A percentile compares a stretch with the other conserved stretches of the same genome.
Evolutionary conservation across 2,797 vertebrate genomes (phyloP).

Genomic region (Lutjanus argentimaculatus): DNA sequence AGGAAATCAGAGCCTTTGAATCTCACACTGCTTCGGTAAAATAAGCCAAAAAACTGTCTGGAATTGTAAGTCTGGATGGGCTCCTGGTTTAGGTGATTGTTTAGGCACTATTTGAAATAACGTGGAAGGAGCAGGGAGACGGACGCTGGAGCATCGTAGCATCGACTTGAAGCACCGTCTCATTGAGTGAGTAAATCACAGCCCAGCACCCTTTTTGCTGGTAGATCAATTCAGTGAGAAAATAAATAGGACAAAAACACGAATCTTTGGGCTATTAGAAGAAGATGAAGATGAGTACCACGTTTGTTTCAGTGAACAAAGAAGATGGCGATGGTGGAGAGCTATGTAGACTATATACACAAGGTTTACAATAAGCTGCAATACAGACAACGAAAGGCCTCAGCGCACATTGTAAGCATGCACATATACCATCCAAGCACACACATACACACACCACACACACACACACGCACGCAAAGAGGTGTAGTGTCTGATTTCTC

Average conservation of each 20-base stretch:
- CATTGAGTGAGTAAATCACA: constrained; percentile 50
- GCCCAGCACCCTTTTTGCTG: constrained; percentile 73
- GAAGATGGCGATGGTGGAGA: constrained; percentile 55
- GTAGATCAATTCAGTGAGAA: constrained; percentile 75
- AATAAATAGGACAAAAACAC: constrained; percentile 84
- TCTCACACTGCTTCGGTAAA: constrained; percentile 41
- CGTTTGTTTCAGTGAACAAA: constrained; percentile 64
- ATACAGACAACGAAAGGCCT: constrained; percentile 69
- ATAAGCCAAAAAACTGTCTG: constrained; percentile 28
- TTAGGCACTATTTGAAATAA: constrained; percentile 77
- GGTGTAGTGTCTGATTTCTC: constrained; percentile 80
- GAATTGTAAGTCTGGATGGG: constrained; percentile 32
- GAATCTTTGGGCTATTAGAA: constrained; percentile 85
- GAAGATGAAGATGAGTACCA: constrained; percentile 72
- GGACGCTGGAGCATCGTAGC: constrained; percentile 28
- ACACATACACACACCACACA: constrained; percentile 18
- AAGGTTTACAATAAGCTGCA: constrained; percentile 66
- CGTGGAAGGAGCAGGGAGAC: constrained; percentile 46
- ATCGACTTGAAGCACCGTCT: constrained; percentile 55
- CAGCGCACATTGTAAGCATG: constrained; percentile 48
- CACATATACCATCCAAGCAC: constrained; percentile 49
- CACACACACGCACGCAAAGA: constrained; percentile 51
- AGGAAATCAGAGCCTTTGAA: constrained; percentile 47
- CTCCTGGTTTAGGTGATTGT: constrained; percentile 48
- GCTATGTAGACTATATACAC: constrained; percentile 68